Evolutionary conservation across 2,888 invertebrate genomes (phyloP).

Genomic region (Reticulitermes lucifugus): DNA sequence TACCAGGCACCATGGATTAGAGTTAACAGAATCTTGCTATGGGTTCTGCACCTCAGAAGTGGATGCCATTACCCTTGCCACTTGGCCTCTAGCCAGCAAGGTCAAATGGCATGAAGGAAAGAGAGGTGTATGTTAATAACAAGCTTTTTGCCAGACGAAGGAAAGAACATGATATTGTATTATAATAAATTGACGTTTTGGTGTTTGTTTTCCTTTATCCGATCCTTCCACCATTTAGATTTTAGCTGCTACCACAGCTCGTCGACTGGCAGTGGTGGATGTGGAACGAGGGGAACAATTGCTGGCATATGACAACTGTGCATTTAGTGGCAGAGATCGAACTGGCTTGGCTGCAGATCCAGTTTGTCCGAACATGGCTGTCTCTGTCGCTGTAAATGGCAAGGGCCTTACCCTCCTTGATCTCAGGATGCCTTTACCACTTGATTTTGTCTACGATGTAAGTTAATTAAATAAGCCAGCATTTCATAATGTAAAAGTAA

Average conservation of each 20-base stretch:
- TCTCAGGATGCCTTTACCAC: constrained; percentile 65
- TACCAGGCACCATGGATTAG: no score
- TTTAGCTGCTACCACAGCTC: constrained; percentile 64
- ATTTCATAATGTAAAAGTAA: no score
- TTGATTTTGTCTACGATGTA: constrained; percentile 66
- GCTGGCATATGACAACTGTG: constrained; percentile 65
- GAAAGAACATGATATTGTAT: no score
- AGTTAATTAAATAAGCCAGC: constrained; percentile 53
- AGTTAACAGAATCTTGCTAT: no score
- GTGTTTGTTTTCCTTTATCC: neutral
- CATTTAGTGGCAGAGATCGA: constrained; percentile 63
- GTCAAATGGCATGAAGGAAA: no score
- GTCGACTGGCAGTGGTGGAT: constrained; percentile 65
- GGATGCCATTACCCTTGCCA: no score
- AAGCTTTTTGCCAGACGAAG: no score
- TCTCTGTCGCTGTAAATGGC: constrained; percentile 65
- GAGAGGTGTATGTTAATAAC: no score
- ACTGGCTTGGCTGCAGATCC: constrained; percentile 65
- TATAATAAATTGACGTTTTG: no score
- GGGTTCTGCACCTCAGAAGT: no score
- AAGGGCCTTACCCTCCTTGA: constrained; percentile 66
- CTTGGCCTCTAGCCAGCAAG: no score
- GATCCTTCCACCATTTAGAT: constrained; percentile 58
- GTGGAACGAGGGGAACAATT: constrained; percentile 65
- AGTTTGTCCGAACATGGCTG: constrained; percentile 63